phyloP scores from a whole-genome alignment of 1,140 invertebrate genomes.

The Lepidurus arcticus region DNA sequence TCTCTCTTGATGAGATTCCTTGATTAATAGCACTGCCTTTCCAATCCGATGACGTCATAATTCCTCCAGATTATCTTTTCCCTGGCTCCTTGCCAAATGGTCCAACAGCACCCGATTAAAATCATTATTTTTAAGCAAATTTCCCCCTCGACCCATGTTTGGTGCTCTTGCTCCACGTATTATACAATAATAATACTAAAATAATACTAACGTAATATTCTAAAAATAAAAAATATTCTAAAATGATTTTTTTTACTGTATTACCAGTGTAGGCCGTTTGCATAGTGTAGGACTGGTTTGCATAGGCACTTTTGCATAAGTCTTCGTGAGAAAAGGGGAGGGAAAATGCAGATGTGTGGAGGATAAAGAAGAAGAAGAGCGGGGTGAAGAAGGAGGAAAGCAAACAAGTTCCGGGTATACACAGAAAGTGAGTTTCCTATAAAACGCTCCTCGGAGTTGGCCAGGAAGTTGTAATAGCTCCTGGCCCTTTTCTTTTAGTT shows the following conservation, averaged over 20 bases:
- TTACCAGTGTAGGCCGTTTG: too few species aligned
- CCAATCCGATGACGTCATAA: too few species aligned
- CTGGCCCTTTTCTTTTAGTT: background rate
- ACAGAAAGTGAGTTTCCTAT: background rate
- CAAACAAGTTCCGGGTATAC: background rate
- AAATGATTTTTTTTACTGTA: too few species aligned
- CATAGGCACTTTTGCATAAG: background rate
- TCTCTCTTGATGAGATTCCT: background rate
- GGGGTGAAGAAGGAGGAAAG: background rate
- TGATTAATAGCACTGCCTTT: background rate
- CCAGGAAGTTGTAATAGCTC: conserved; percentile 10
- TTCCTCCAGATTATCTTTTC: too few species aligned
- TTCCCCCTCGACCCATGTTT: too few species aligned
- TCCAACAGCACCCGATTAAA: too few species aligned
- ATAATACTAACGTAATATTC: too few species aligned
- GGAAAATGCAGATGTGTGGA: background rate
- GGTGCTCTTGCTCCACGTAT: too few species aligned
- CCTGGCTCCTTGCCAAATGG: too few species aligned
- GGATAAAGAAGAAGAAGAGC: background rate
- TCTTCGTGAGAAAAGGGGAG: background rate
- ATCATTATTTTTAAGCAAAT: too few species aligned
- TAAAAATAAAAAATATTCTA: too few species aligned
- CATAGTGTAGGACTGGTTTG: background rate
- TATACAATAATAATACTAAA: too few species aligned
- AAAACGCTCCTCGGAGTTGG: conserved; percentile 1